Base-by-base conservation (phyloP, 2,888 invertebrate species). In the Dugesia japonica region DNA sequence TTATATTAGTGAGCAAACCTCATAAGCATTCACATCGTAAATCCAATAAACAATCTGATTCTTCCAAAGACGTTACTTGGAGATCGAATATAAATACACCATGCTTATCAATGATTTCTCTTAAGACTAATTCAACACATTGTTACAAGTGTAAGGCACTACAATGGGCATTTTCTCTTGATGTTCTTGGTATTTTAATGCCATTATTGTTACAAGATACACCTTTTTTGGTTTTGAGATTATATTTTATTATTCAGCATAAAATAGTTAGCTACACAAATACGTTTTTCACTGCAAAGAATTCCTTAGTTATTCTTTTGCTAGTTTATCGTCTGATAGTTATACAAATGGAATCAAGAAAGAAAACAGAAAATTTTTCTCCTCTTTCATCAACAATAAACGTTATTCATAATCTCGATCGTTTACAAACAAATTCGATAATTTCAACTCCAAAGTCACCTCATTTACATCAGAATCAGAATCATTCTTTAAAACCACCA, bases 221-320 rank as follows among this genome's bases (percentile, higher is more conserved):
- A 0, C 92, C 93, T 0, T 93, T 92, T 84, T 85, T 93, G 7
- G 90, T 90, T 0, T 91, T 93, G 82, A 86, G 93, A 0, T 87
- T 81, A 85, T 87, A 93, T 56, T 89, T 94, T 73, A 93, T 94
- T 78, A 88, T 90, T 20, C 90, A 91, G 82, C 93, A 91, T 84
- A 88, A 89, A 80, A 92, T 94, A 38, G 89, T 93, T 80, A 93
- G 91, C 82, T 94, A 94, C 82, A 94, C 94, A 89, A 94, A 94
- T 83, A 91, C 94, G 79, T 94, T 94, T 86, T 94, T 94, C 86
- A 93, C 94, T 0, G 93, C 92, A 85, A 91, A 92, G 85, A 92
- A 91, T 82, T 90, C 90, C 0, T 85, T 92, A 83, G 93, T 94
- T 27, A 93, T 94, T 79, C 84, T 92, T 0, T 87, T 94, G 0